Conservation (phyloP, 2,888 invertebrate genomes). For the Sepiola atlantica region DNA sequence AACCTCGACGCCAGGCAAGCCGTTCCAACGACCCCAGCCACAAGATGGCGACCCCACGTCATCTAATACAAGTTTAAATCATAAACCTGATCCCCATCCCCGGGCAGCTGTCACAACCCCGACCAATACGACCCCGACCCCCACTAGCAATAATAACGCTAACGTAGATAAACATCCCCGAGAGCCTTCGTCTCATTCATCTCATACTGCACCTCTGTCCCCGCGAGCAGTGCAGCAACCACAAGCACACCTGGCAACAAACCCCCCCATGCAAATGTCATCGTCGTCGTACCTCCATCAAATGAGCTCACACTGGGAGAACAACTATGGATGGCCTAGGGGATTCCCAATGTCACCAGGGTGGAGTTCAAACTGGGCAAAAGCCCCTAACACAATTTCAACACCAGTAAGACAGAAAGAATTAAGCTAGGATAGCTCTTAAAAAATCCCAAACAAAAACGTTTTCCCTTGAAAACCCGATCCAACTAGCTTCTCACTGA, state of each 20-base stretch:
- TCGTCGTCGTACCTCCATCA: constrained; percentile 44
- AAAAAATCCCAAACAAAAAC: neutral
- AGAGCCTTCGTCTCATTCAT: constrained; percentile 34
- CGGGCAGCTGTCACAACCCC: constrained; percentile 24
- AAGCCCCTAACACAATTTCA: constrained; percentile 22
- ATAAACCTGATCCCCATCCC: neutral
- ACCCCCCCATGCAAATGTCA: constrained; percentile 42
- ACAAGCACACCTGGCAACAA: constrained; percentile 24
- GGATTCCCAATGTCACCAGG: constrained; percentile 39
- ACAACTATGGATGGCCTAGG: constrained; percentile 39
- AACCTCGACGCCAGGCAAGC: neutral
- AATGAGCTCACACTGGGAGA: constrained; percentile 41
- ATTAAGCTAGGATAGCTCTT: neutral
- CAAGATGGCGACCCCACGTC: neutral
- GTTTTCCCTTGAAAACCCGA: neutral
- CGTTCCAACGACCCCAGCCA: neutral
- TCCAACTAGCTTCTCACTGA: neutral
- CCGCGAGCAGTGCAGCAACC: constrained; percentile 13
- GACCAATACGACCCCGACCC: neutral
- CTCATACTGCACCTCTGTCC: constrained; percentile 6
- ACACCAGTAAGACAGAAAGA: constrained; percentile 42
- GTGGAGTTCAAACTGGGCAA: constrained; percentile 34
- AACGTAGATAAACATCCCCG: neutral
- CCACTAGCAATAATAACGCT: neutral
- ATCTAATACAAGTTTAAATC: neutral